Conservation (phyloP, 2,113 vertebrate genomes). For the Carollia perspicillata region DNA sequence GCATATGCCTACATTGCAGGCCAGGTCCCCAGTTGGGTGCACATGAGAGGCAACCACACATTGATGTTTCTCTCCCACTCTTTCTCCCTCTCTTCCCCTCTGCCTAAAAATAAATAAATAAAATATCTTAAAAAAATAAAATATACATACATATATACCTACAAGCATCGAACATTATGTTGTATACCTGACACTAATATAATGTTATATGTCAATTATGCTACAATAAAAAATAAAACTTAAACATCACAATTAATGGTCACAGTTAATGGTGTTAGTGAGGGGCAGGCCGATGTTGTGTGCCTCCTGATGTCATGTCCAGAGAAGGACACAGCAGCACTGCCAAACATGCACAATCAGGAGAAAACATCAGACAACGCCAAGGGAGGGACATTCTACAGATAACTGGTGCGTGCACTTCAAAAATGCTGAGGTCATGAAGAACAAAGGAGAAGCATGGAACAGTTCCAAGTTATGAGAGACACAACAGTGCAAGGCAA, state of each 20-base stretch:
- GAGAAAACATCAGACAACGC: background rate
- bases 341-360: background rate
- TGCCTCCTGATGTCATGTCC: background rate
- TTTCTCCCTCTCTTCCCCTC: too few species aligned
- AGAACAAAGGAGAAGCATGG: background rate
- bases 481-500: background rate
- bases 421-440: background rate
- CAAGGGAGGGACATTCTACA: background rate
- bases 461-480: background rate
- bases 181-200: background rate
- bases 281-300: background rate
- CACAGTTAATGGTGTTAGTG: background rate
- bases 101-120: too few species aligned
- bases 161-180: background rate
- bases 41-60: too few species aligned
- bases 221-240: background rate
- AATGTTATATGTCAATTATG: background rate
- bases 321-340: background rate
- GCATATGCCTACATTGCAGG: too few species aligned
- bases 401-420: background rate
- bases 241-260: background rate
- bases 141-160: background rate
- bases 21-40: too few species aligned
- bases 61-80: too few species aligned
- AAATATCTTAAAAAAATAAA: too few species aligned